Evolutionary conservation across 2,113 vertebrate species (phyloP).

Genomic region (Cebus imitator): DNA sequence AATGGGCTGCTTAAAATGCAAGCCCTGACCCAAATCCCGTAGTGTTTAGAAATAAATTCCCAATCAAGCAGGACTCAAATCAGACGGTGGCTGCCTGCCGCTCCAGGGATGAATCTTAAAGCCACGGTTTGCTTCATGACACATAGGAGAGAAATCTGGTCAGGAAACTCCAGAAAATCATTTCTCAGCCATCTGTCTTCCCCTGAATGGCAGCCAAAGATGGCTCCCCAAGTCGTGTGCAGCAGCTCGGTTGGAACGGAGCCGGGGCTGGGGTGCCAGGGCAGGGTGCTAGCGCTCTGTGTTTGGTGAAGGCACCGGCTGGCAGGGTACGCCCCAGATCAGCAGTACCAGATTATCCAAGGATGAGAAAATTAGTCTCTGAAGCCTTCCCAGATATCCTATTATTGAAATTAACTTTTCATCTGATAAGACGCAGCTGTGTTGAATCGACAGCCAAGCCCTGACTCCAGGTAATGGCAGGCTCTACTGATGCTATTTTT

Average conservation of each 20-base stretch:
- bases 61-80: not conserved
- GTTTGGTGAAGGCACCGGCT: conserved; percentile 18
- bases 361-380: not conserved
- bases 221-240: conserved; percentile 17
- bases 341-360: conserved; percentile 14
- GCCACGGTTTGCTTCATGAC: conserved; percentile 23
- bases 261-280: not conserved
- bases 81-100: not conserved
- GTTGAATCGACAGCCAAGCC: not conserved
- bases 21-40: not conserved
- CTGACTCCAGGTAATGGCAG: not conserved
- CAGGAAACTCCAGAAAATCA: conserved; percentile 64
- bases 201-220: conserved; percentile 69
- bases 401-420: not conserved
- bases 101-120: not conserved
- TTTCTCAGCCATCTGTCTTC: conserved; percentile 70
- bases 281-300: not conserved
- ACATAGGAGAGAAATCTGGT: conserved; percentile 61
- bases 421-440: not conserved
- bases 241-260: conserved; percentile 7
- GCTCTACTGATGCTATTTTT: not conserved
- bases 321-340: not conserved
- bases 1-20: not conserved
- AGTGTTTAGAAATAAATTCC: not conserved
- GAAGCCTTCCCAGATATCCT: not conserved